phyloP scores from a whole-genome alignment of 2,113 vertebrate genomes.

The Chascanopsetta lugubris region DNA sequence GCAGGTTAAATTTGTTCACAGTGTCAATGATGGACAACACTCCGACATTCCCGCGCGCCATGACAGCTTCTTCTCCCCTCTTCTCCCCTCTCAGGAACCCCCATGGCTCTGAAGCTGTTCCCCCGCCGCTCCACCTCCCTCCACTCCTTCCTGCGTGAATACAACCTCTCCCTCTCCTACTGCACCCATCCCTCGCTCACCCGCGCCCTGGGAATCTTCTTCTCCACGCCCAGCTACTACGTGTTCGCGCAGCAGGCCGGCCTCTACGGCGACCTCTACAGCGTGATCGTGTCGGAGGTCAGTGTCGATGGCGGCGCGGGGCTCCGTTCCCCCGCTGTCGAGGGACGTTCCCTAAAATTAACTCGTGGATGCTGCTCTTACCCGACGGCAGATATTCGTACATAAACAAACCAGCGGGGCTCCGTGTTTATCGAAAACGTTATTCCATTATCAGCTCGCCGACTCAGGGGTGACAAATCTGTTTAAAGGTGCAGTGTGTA shows the following conservation, averaged over 20 bases:
- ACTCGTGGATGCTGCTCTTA: neutral
- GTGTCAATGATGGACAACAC: constrained; percentile 40
- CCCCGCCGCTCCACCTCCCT: constrained; percentile 79
- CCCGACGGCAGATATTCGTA: too few relatives aligned
- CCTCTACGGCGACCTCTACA: constrained; percentile 88
- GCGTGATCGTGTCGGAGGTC: constrained; percentile 85
- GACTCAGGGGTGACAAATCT: too few relatives aligned
- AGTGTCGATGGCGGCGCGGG: too few relatives aligned
- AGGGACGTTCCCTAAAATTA: neutral
- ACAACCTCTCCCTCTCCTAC: constrained; percentile 88
- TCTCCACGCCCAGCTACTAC: constrained; percentile 86
- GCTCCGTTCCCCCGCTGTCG: neutral
- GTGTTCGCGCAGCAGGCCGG: constrained; percentile 90
- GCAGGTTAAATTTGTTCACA: constrained; percentile 61
- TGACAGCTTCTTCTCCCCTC: constrained; percentile 13
- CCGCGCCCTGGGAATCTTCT: constrained; percentile 85
- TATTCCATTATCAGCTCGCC: too few relatives aligned
- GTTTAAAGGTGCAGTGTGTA: too few relatives aligned
- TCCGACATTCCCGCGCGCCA: constrained; percentile 2
- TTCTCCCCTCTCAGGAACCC: constrained; percentile 78
- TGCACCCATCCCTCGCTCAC: constrained; percentile 88
- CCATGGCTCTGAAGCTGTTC: constrained; percentile 90
- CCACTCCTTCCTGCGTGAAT: constrained; percentile 88
- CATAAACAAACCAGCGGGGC: too few relatives aligned
- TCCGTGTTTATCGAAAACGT: too few relatives aligned